phyloP scores from a whole-genome alignment of 2,113 vertebrate species.

The Zosterops japonicus region DNA sequence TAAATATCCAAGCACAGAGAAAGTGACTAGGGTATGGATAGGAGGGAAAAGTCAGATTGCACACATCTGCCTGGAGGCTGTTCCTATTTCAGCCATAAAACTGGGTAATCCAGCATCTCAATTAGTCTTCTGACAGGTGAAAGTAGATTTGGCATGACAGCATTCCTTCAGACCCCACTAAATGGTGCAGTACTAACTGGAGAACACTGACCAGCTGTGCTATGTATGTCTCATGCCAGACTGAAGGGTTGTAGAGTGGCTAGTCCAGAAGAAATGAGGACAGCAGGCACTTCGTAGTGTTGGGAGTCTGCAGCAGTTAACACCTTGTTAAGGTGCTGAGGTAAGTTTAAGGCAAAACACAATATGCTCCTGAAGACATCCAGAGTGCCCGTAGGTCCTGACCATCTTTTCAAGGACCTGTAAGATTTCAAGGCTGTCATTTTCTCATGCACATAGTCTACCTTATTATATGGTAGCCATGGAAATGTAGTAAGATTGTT shows the following conservation, averaged over 20 bases:
- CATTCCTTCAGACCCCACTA: neutral
- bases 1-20: neutral
- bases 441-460: neutral
- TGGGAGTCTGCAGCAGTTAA: neutral
- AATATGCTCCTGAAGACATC: neutral
- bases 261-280: neutral
- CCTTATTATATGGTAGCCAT: neutral
- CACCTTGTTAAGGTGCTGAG: neutral
- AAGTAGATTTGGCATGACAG: neutral
- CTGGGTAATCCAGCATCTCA: neutral
- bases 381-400: neutral
- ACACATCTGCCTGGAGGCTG: neutral
- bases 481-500: neutral
- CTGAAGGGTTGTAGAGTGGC: neutral
- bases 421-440: neutral
- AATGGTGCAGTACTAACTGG: neutral
- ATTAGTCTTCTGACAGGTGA: neutral
- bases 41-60: neutral
- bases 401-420: neutral
- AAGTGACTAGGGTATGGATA: neutral
- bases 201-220: neutral
- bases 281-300: neutral
- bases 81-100: neutral
- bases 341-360: neutral
- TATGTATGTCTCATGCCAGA: neutral